Evolutionary conservation across 2,113 vertebrate species (phyloP), one percentile per base, ranked within the genome.

Genomic region (Hyperopisus bebe): DNA sequence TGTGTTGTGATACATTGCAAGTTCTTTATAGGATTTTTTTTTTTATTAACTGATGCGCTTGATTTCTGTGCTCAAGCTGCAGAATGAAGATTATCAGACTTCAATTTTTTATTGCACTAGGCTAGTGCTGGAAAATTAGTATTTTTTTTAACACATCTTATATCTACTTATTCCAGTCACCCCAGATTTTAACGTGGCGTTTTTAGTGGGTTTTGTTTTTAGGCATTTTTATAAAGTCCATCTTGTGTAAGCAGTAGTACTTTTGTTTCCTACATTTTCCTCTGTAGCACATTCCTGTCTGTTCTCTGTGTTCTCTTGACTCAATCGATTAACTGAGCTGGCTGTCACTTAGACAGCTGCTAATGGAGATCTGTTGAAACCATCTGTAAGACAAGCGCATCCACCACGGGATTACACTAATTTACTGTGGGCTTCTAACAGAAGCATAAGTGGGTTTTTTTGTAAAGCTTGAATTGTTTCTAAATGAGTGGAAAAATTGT

Each of bases 331-430:
- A 84, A 21, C 44, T 44, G 21, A 44, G 44, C 21, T 84, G 2
- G 82, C 35, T 84, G 39, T 84, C 82, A 21, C 39, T 84, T n/a
- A 19, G 4, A 47, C 42, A n/a, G 42, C 44, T 84, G 82, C 82
- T 84, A 84, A 46, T 84, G 82, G 82, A 44, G 82, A 47, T 44
- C 82, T 84, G 39, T 27, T 84, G 21, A 84, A 82, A 46, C 82
- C 42, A n/a, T 84, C 82, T 44, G 82, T 84, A 47, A 84, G 44
- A 46, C 42, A 84, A n/a, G 44, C 24, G 3, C 42, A 84, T 84
- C 39, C 44, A 84, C 2, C 19, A n/a, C 3, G 39, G 82, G 2
- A 47, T 84, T 82, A 44, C 42, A 84, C 82, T 84, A 46, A 84
- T 84, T 47, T 84, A 84, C 82, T 84, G 82, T 19, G 21, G 44